phyloP scores from a whole-genome alignment of 2,113 vertebrate genomes.

The Suncus etruscus region DNA sequence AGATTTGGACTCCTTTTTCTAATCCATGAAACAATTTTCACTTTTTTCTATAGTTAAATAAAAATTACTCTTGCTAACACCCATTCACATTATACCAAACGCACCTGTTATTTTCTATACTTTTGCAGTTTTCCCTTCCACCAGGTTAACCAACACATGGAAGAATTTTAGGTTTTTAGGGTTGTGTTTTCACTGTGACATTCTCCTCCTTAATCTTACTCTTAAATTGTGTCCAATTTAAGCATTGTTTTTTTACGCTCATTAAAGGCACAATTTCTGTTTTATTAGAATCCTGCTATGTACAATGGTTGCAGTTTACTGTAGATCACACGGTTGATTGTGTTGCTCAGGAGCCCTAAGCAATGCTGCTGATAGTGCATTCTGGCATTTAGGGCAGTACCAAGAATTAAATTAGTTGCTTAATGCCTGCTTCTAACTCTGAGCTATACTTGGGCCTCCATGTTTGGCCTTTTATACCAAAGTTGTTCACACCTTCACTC shows the following conservation, averaged over 20 bases:
- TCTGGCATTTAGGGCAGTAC: too few species aligned
- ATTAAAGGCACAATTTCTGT: slow-evolving; percentile 41
- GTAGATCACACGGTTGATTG: too few species aligned
- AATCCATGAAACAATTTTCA: slow-evolving; percentile 10
- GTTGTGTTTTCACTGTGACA: not conserved
- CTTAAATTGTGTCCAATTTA: not conserved
- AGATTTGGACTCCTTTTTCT: slow-evolving; percentile 20
- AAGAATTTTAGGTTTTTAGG: not conserved
- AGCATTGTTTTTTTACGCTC: not conserved
- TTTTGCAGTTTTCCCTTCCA: not conserved
- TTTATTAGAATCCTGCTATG: slow-evolving; percentile 46
- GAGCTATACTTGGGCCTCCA: too few species aligned
- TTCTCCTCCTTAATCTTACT: not conserved
- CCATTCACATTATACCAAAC: not conserved
- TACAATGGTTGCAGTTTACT: not conserved
- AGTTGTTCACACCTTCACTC: slow-evolving; percentile 36
- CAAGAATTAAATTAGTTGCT: too few species aligned
- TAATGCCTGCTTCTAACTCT: too few species aligned
- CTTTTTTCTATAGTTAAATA: not conserved
- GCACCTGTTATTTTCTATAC: not conserved
- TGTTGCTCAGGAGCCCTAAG: too few species aligned
- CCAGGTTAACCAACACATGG: not conserved
- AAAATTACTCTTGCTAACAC: not conserved
- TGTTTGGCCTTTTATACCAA: slow-evolving; percentile 24
- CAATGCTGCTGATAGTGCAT: too few species aligned